Evolutionary conservation across 53 echinoderm and acorn worm species (phyloP).

Genomic region (Paelopatides confundens): DNA sequence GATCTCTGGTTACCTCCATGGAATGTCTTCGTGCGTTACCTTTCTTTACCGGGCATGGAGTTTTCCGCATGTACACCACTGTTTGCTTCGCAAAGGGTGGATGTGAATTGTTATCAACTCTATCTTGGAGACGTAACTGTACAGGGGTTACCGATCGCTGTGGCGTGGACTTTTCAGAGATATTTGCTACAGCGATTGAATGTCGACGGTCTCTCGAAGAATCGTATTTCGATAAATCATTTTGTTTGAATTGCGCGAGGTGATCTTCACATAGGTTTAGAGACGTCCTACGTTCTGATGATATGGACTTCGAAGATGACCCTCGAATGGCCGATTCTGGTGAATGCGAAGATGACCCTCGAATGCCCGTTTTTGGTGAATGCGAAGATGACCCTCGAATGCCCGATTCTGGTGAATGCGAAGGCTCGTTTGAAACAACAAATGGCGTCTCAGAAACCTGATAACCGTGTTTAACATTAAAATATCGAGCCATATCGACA

Average conservation of each 20-base stretch:
- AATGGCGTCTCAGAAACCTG: conserved; percentile 69
- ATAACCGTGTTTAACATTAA: conserved; percentile 82
- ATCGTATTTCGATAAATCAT: not conserved
- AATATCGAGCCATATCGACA: conserved; percentile 74
- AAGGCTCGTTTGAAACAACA: not conserved
- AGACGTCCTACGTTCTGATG: not conserved
- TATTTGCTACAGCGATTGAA: not conserved
- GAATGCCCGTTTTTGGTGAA: no score
- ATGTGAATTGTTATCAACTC: not conserved
- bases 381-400: not conserved
- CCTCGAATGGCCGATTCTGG: not conserved
- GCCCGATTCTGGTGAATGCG: not conserved
- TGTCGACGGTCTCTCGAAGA: not conserved
- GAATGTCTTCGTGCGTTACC: not conserved
- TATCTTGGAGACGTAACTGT: not conserved
- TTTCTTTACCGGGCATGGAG: not conserved
- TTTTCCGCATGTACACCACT: not conserved
- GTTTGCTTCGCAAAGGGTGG: not conserved
- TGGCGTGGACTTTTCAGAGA: not conserved
- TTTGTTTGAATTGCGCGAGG: not conserved
- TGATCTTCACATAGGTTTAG: conserved; percentile 21
- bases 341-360: no score
- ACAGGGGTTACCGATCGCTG: not conserved
- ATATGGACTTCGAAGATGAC: not conserved
- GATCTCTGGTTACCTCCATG: not conserved